Conservation (phyloP, 1,140 invertebrate genomes). For the Zaprionus nigranus region DNA sequence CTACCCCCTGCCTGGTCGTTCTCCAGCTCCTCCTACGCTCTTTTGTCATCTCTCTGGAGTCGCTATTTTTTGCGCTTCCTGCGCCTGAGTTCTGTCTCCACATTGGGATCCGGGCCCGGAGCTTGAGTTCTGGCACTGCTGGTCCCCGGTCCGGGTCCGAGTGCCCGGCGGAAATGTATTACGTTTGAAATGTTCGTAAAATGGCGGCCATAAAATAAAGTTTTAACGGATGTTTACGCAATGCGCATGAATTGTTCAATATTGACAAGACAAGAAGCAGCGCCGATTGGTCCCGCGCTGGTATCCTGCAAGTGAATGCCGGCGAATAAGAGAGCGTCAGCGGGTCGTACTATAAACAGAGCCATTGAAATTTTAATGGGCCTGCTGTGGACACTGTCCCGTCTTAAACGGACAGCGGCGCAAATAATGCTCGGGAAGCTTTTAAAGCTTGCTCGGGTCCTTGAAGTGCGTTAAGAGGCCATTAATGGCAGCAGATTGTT, state of each 20-base stretch:
- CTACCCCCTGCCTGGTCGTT: not conserved
- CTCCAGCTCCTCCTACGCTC: constrained; percentile 12
- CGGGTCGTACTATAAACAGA: constrained; percentile 4
- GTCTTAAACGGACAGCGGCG: constrained; percentile 4
- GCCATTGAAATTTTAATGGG: constrained; percentile 76
- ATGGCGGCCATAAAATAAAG: constrained; percentile 82
- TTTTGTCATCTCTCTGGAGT: constrained; percentile 59
- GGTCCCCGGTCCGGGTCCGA: constrained; percentile 29
- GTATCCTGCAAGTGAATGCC: not conserved
- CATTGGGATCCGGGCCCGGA: constrained; percentile 15
- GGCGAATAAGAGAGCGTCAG: not conserved
- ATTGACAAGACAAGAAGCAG: constrained; percentile 73
- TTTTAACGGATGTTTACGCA: constrained; percentile 82
- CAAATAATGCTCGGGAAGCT: not conserved
- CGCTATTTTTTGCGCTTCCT: constrained; percentile 77
- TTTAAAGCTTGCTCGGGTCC: constrained; percentile 17
- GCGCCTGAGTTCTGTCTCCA: constrained; percentile 47
- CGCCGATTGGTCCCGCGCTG: constrained; percentile 54
- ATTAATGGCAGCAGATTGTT: not conserved
- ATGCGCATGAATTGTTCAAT: constrained; percentile 81
- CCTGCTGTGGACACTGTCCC: constrained; percentile 25
- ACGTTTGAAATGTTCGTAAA: constrained; percentile 78
- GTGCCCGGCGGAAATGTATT: constrained; percentile 75
- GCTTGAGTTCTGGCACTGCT: constrained; percentile 5
- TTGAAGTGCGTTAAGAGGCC: constrained; percentile 1